Percentiles rank a stretch among this genome's conserved stretches.
Evolutionary conservation across 2,888 invertebrate species (phyloP).

Genomic region (Prionchulus punctatus): DNA sequence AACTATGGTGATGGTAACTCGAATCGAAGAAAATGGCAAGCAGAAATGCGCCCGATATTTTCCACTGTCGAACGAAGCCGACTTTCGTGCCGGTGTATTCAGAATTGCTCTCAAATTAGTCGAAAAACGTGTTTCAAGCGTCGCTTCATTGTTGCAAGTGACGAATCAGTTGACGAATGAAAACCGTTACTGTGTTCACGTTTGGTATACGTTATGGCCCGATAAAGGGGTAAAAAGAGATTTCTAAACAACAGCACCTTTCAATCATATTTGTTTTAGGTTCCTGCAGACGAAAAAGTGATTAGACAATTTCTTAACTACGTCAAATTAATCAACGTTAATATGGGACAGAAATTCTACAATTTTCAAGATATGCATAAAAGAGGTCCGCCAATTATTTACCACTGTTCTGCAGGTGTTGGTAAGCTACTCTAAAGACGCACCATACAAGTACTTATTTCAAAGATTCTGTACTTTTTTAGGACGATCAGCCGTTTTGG

Average conservation of each 20-base stretch:
- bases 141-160: neutral
- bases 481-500: neutral
- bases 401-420: neutral
- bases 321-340: neutral
- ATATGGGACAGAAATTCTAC: neutral
- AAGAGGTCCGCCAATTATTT: neutral
- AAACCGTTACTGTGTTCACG: neutral
- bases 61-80: neutral
- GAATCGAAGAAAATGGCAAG: neutral
- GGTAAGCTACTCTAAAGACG: neutral
- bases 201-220: constrained; percentile 1
- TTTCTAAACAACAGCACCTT: neutral
- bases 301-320: neutral
- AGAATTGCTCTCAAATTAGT: neutral
- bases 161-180: neutral
- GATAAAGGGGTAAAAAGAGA: neutral
- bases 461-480: no score
- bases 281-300: neutral
- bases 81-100: neutral
- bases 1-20: neutral
- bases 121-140: neutral
- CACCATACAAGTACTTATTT: no score
- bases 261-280: neutral
- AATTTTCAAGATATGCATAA: neutral
- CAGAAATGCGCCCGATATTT: neutral